A percentile compares a stretch with the other conserved stretches of the same genome.
phyloP scores from a whole-genome alignment of 2,113 vertebrate genomes.

The Machaerirhynchus nigripectus region DNA sequence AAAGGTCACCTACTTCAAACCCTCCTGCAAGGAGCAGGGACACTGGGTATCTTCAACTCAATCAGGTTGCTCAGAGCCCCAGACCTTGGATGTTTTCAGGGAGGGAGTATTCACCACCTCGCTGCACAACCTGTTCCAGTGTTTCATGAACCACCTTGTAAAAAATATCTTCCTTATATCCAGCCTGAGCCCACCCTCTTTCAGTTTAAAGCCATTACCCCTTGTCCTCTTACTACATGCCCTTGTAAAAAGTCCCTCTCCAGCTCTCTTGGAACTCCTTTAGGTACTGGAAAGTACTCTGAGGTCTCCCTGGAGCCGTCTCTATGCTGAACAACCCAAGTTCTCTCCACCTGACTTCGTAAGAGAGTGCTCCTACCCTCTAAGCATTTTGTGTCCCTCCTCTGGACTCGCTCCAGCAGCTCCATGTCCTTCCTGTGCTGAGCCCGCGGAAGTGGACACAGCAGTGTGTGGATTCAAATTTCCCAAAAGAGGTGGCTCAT shows the following conservation, averaged over 20 bases:
- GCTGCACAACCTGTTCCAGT: neutral
- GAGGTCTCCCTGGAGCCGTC: neutral
- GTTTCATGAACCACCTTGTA: neutral
- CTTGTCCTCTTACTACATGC: neutral
- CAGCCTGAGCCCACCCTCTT: neutral
- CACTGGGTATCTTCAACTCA: neutral
- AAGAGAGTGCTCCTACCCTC: neutral
- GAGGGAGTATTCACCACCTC: neutral
- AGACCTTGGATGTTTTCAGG: neutral
- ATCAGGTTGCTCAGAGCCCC: neutral
- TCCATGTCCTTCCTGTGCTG: neutral
- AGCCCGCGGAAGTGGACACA: neutral
- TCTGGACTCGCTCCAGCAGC: neutral
- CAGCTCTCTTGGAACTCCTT: neutral
- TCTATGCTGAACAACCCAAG: neutral
- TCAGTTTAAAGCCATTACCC: neutral
- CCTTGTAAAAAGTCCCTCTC: neutral
- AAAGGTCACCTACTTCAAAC: neutral
- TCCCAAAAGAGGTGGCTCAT: rapidly evolving
- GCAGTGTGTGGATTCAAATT: neutral
- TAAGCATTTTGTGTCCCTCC: neutral
- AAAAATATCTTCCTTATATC: neutral
- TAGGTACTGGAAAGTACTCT: neutral
- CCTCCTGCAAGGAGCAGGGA: neutral
- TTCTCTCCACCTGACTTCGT: neutral